Evolutionary conservation across 2,888 invertebrate species (phyloP), one percentile per base, ranked within the genome.

Genomic region (Diabrotica balteata): DNA sequence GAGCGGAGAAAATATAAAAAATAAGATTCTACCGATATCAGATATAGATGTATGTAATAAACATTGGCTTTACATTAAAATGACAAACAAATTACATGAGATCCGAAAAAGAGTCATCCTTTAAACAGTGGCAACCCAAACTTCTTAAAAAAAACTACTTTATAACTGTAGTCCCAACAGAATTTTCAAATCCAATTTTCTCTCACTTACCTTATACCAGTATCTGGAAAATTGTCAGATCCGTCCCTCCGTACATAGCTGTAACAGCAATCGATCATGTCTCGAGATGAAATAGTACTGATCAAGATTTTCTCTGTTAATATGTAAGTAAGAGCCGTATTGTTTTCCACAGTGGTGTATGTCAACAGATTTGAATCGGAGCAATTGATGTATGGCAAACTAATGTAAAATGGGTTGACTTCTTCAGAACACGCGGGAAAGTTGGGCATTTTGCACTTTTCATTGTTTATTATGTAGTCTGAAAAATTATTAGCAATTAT

Each of bases 211-310:
- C 69, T 70, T 42, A 77, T 64, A 55, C 75, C 74, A 55, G 69
- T 67, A 68, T 78, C 77, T 10, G 77, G 77, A 32, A 63, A 66
- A n/a, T 70, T 49, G 17, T 57, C 17, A n/a, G 62, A 69, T 2
- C 70, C 75, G 22, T 73, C 72, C 66, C 80, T 76, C 42, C 47
- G 67, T 11, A 80, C 72, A 54, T 77, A 75, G 45, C 75, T 76
- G 62, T 77, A 78, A 64, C 78, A 80, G 63, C 81, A 81, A 49
- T 64, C 69, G 46, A 78, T 62, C 55, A 68, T 63, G 17, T 68
- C 46, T 8, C 67, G 43, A 9, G 58, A 17, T 42, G 64, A 62
- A n/a, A 62, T 77, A 76, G 68, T 74, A 72, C 50, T 72, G 60
- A 7, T 66, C 59, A 44, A 76, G 22, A 6, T 68, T 58, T 9